Conservation (phyloP, 2,888 invertebrate species). For the Bruchidius siliquastri region DNA sequence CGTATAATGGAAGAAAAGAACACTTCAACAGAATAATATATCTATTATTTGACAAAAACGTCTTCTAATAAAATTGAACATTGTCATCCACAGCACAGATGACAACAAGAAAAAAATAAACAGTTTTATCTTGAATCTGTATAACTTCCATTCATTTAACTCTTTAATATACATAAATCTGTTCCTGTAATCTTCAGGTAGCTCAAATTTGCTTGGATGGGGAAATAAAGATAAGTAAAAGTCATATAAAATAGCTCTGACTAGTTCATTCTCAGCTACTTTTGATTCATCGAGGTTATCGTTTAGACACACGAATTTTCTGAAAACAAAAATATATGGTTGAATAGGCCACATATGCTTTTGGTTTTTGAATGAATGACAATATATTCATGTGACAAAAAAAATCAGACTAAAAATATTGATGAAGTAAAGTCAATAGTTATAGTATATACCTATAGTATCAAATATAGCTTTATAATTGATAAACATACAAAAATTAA, state of each 20-base stretch:
- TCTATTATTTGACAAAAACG: slow-evolving; percentile 30
- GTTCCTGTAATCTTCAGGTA: slow-evolving; percentile 65
- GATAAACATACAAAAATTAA: too few relatives aligned
- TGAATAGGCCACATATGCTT: background rate
- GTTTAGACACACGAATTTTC: slow-evolving; percentile 78
- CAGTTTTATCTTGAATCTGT: slow-evolving; percentile 42
- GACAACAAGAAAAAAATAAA: slow-evolving; percentile 28
- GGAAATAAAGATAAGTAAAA: slow-evolving; percentile 74
- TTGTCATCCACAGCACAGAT: slow-evolving; percentile 25
- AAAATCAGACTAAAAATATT: too few relatives aligned
- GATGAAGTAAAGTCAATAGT: too few relatives aligned
- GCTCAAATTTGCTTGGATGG: slow-evolving; percentile 64
- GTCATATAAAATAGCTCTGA: slow-evolving; percentile 66
- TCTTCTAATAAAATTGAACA: slow-evolving; percentile 33
- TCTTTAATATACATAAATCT: slow-evolving; percentile 59
- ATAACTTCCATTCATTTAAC: slow-evolving; percentile 53
- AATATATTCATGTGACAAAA: too few relatives aligned
- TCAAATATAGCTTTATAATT: too few relatives aligned
- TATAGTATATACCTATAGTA: too few relatives aligned
- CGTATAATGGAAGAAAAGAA: background rate
- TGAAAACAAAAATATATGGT: slow-evolving; percentile 40
- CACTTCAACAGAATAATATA: slow-evolving; percentile 28
- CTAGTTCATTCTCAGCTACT: slow-evolving; percentile 59
- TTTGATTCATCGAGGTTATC: slow-evolving; percentile 67
- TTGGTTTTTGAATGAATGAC: background rate